Conservation (phyloP, 2,797 vertebrate genomes). For the Rhodeus uyekii region DNA sequence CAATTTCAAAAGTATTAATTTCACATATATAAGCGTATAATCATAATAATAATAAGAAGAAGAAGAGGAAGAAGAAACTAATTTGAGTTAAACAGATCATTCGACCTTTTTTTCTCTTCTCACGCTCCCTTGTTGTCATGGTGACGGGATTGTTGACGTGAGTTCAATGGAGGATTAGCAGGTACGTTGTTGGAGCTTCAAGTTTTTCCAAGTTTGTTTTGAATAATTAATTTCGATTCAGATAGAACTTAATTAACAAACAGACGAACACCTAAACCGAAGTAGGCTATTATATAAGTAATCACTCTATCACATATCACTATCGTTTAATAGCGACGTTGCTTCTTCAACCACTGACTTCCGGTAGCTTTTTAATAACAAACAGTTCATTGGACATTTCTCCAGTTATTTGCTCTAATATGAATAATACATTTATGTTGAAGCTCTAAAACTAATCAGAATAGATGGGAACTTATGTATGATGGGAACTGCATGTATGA, state of each 20-base stretch:
- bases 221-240: not conserved
- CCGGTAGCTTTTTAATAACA: not conserved
- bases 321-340: not conserved
- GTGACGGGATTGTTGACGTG: constrained; percentile 39
- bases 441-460: not conserved
- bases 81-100: not conserved
- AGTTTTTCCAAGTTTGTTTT: not conserved
- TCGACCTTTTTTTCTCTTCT: not conserved
- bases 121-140: constrained; percentile 12
- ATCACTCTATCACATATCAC: too few relatives aligned
- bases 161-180: not conserved
- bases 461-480: not conserved
- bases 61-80: not conserved
- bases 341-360: not conserved
- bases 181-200: not conserved
- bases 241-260: not conserved
- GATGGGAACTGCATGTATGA: not conserved
- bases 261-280: not conserved
- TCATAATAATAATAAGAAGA: too few relatives aligned
- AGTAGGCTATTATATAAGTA: not conserved
- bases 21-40: not conserved
- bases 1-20: not conserved
- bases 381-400: not conserved
- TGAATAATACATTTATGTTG: not conserved
- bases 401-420: not conserved